Conservation (phyloP, 2,113 vertebrate genomes). For the Bagarius yarrelli region DNA sequence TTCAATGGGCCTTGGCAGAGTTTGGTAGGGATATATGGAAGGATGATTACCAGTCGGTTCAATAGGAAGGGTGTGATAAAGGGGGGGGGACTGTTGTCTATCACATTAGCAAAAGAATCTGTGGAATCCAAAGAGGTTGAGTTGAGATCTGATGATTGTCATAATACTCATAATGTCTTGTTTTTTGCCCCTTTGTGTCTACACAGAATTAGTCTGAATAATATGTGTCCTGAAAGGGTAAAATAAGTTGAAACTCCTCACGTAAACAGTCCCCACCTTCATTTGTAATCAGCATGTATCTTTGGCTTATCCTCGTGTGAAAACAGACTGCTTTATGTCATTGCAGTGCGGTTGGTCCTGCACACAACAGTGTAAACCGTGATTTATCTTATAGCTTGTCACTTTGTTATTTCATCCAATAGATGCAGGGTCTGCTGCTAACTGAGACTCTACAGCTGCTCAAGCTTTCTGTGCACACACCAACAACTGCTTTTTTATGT, state of each 20-base stretch:
- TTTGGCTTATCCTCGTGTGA: slow-evolving; percentile 30
- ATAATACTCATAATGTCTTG: neutral
- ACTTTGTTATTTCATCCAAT: slow-evolving; percentile 45
- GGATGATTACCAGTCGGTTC: neutral
- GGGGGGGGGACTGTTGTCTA: neutral
- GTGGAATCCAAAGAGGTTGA: neutral
- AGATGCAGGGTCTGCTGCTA: slow-evolving; percentile 23
- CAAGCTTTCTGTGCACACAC: slow-evolving; percentile 39
- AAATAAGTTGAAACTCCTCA: neutral
- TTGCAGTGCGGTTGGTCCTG: slow-evolving; percentile 38
- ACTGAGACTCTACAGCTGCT: slow-evolving; percentile 55
- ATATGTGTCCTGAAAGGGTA: neutral
- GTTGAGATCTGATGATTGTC: neutral
- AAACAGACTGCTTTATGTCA: slow-evolving; percentile 34
- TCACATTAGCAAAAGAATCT: neutral
- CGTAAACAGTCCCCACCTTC: slow-evolving; percentile 14
- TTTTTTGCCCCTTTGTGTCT: neutral
- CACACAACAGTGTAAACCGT: slow-evolving; percentile 35
- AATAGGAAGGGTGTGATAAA: neutral
- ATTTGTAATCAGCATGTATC: slow-evolving; percentile 27
- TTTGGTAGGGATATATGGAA: neutral
- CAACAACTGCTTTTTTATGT: slow-evolving; percentile 57
- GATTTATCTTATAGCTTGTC: slow-evolving; percentile 43
- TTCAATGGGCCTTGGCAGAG: neutral
- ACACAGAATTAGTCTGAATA: neutral